Evolutionary conservation across 2,888 invertebrate species (phyloP).

Genomic region (Leucophora obtusa): DNA sequence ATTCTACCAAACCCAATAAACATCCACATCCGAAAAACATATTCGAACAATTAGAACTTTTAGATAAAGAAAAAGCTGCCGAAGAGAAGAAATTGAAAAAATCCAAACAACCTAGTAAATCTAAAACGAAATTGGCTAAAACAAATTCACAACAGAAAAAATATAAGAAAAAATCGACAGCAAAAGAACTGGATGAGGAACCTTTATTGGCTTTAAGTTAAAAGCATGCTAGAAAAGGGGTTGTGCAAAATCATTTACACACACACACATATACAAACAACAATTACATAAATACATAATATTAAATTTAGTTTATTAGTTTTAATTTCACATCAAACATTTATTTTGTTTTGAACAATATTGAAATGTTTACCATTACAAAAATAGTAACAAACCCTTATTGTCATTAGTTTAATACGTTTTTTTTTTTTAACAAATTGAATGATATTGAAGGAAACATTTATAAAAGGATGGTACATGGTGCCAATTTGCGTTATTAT

Average conservation of each 20-base stretch:
- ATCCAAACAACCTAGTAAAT: constrained; percentile 79
- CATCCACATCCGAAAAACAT: constrained; percentile 86
- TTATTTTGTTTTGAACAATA: background rate
- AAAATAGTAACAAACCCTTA: background rate
- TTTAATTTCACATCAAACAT: constrained; percentile 38
- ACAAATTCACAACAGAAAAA: constrained; percentile 80
- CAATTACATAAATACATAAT: constrained; percentile 41
- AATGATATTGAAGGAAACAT: background rate
- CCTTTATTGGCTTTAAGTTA: constrained; percentile 78
- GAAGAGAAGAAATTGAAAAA: constrained; percentile 71
- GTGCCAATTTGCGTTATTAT: background rate
- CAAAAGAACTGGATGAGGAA: constrained; percentile 76
- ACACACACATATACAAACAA: background rate
- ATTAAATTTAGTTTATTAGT: constrained; percentile 64
- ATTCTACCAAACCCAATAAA: constrained; percentile 80
- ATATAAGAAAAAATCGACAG: constrained; percentile 78
- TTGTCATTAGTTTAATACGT: background rate
- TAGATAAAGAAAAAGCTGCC: constrained; percentile 82
- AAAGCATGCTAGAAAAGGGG: constrained; percentile 60
- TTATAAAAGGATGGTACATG: background rate
- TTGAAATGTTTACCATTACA: background rate
- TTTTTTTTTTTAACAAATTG: background rate
- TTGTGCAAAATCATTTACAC: constrained; percentile 17
- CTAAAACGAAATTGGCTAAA: constrained; percentile 83
- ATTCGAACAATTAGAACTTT: constrained; percentile 86